A percentile compares a stretch with the other conserved stretches of the same genome.
Evolutionary conservation across 2,888 invertebrate species (phyloP).

Genomic region (Chaetogeoica ovagalla): DNA sequence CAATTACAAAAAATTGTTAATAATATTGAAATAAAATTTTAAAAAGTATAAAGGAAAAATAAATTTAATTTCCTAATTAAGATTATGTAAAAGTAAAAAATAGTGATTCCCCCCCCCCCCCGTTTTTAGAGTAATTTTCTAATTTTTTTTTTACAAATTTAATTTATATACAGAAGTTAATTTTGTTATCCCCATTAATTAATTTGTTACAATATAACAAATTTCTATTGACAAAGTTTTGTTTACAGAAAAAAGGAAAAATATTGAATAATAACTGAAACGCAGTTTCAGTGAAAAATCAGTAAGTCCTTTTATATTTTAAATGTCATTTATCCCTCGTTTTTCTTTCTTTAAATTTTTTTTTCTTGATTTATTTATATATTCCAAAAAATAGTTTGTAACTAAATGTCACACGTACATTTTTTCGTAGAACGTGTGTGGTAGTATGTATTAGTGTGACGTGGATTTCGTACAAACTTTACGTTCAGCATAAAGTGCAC

Average conservation of each 20-base stretch:
- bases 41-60: neutral
- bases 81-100: slow-evolving; percentile 9
- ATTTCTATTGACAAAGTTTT: slow-evolving; percentile 50
- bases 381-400: slow-evolving; percentile 51
- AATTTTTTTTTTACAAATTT: slow-evolving; percentile 8
- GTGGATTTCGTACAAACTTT: slow-evolving; percentile 48
- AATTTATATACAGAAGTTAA: slow-evolving; percentile 43
- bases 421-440: slow-evolving; percentile 53
- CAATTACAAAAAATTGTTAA: slow-evolving; percentile 36
- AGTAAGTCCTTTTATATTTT: slow-evolving; percentile 52
- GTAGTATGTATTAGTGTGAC: slow-evolving; percentile 52
- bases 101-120: slow-evolving; percentile 11
- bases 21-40: slow-evolving; percentile 21
- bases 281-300: slow-evolving; percentile 52
- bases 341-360: slow-evolving; percentile 41
- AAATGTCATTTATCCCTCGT: slow-evolving; percentile 45
- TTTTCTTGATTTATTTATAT: slow-evolving; percentile 52
- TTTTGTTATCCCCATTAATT: slow-evolving; percentile 31
- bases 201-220: slow-evolving; percentile 21
- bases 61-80: slow-evolving; percentile 33
- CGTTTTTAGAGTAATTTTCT: slow-evolving; percentile 20
- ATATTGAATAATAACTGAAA: slow-evolving; percentile 53
- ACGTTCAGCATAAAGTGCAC: slow-evolving; percentile 50
- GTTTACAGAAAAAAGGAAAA: slow-evolving; percentile 51
- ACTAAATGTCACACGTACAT: slow-evolving; percentile 51